Conservation (phyloP, 2,113 vertebrate genomes). For the Origma solitaria region DNA sequence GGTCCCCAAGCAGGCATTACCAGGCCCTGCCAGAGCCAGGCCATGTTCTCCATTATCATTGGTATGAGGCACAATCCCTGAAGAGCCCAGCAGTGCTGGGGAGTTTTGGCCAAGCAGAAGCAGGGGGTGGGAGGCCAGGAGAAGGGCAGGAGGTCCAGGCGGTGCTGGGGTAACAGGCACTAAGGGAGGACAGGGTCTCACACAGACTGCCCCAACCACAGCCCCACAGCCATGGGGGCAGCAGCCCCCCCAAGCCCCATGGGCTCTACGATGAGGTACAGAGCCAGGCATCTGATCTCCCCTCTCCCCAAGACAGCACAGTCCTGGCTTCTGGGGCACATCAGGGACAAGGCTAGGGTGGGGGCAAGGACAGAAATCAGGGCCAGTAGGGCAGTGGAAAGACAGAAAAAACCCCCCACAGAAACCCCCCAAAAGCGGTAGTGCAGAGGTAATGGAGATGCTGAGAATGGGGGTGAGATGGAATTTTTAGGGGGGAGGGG, state of each 20-base stretch:
- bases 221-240: rapidly evolving
- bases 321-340: not conserved
- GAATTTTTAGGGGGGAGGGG: too few relatives aligned
- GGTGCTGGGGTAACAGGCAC: not conserved
- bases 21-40: not conserved
- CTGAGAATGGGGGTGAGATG: not conserved
- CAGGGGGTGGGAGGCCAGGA: not conserved
- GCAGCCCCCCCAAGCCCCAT: too few relatives aligned
- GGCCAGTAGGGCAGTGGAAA: not conserved
- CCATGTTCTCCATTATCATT: not conserved
- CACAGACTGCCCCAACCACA: not conserved
- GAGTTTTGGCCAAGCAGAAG: slow-evolving; percentile 15
- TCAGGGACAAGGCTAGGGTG: not conserved
- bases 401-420: rapidly evolving
- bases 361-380: not conserved
- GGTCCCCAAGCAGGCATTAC: rapidly evolving
- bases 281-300: not conserved
- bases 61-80: slow-evolving; percentile 1
- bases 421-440: not conserved
- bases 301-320: not conserved
- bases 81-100: not conserved
- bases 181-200: not conserved
- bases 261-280: not conserved
- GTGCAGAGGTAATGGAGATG: not conserved
- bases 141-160: not conserved